Conservation (phyloP, 1,140 invertebrate genomes). For the Chironomus striatipennis region DNA sequence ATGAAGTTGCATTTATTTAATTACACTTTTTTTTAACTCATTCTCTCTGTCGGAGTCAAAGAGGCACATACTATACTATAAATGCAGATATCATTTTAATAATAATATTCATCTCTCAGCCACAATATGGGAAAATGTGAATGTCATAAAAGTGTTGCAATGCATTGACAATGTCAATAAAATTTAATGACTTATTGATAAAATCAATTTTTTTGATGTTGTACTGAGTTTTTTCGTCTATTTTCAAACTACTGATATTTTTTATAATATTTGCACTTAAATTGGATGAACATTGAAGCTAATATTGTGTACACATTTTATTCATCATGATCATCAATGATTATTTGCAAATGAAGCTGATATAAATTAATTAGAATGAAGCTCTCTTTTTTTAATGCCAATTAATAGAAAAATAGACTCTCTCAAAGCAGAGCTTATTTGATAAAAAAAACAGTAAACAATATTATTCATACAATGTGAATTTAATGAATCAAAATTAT, state of each 20-base stretch:
- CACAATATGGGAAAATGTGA: slow-evolving; percentile 7
- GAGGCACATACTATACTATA: not conserved
- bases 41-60: too few relatives aligned
- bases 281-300: not conserved
- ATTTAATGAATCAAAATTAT: not conserved
- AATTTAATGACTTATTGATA: slow-evolving; percentile 1
- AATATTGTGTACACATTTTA: not conserved
- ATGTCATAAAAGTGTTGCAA: slow-evolving; percentile 13
- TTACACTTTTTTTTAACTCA: not conserved
- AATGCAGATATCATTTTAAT: not conserved
- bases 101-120: not conserved
- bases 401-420: not conserved
- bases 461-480: too few relatives aligned
- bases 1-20: slow-evolving; percentile 12
- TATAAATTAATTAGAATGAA: slow-evolving; percentile 1
- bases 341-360: not conserved
- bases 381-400: not conserved
- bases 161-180: not conserved
- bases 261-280: too few relatives aligned
- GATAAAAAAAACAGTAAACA: not conserved
- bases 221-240: not conserved
- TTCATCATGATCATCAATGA: not conserved
- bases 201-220: slow-evolving; percentile 3
- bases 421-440: not conserved
- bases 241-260: not conserved